phyloP scores from a whole-genome alignment of 2,797 vertebrate genomes.

The Sebastes diploproa region DNA sequence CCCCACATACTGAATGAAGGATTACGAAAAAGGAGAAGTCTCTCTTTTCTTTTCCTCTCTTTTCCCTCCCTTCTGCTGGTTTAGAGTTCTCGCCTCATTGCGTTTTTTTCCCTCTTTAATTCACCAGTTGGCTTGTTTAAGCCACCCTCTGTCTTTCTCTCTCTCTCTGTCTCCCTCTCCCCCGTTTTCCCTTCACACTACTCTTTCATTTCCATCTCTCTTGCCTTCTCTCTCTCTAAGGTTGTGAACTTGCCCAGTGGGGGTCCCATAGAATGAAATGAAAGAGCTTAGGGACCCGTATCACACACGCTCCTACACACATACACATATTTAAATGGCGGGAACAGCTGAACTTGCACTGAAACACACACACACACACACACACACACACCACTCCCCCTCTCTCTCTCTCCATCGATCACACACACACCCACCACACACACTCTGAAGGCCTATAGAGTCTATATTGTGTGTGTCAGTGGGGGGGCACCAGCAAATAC shows the following conservation, averaged over 20 bases:
- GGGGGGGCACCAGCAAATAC: constrained; percentile 61
- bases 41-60: constrained; percentile 25
- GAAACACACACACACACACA: constrained; percentile 19
- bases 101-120: constrained; percentile 42
- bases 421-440: constrained; percentile 21
- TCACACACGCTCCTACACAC: constrained; percentile 12
- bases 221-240: constrained; percentile 22
- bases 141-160: constrained; percentile 10
- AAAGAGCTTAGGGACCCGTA: constrained; percentile 60
- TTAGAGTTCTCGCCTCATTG: constrained; percentile 43
- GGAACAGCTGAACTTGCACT: constrained; percentile 51
- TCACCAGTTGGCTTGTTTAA: constrained; percentile 61
- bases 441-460: constrained; percentile 39
- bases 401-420: constrained; percentile 26
- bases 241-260: constrained; percentile 62
- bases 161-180: constrained; percentile 9
- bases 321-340: constrained; percentile 41
- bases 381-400: background rate
- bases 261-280: constrained; percentile 60
- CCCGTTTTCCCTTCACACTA: background rate
- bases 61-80: constrained; percentile 15
- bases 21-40: constrained; percentile 38
- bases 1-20: constrained; percentile 41
- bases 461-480: constrained; percentile 56
- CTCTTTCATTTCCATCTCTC: constrained; percentile 41